These are phyloP conservation scores for Sisyra nigra DNA, from an alignment of 2,888 invertebrate species.

Conservation along the genomic window DNA sequence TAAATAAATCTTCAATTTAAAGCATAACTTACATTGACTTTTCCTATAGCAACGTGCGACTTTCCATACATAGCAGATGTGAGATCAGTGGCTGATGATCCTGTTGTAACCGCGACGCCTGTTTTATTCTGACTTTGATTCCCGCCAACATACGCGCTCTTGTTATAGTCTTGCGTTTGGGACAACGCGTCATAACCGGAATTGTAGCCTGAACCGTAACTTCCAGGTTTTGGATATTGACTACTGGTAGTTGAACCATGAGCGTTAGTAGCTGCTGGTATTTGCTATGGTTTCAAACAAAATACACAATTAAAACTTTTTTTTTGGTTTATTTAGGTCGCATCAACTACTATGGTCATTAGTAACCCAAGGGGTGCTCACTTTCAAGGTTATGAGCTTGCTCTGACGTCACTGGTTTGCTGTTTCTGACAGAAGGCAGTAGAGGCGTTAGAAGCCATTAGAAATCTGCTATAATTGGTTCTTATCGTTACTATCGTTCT, in stretches of 20 bases:
- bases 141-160: conserved; percentile 33
- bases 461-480: too few species aligned
- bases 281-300: conserved; percentile 7
- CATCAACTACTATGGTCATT: too few species aligned
- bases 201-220: conserved; percentile 38
- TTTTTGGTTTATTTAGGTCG: too few species aligned
- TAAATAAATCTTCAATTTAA: neutral
- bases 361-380: too few species aligned
- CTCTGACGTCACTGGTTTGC: too few species aligned
- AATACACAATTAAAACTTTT: too few species aligned
- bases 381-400: too few species aligned
- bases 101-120: conserved; percentile 23
- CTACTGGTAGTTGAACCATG: conserved; percentile 49
- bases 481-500: too few species aligned
- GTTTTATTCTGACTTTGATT: conserved; percentile 28
- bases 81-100: conserved; percentile 46
- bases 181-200: conserved; percentile 39
- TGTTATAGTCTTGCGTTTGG: conserved; percentile 31
- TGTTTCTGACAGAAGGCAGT: too few species aligned
- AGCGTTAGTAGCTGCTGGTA: conserved; percentile 7
- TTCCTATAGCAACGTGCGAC: conserved; percentile 72
- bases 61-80: conserved; percentile 74
- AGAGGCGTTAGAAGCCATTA: too few species aligned
- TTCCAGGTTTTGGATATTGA: conserved; percentile 50
- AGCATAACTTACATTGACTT: conserved; percentile 67